A percentile compares a stretch with the other conserved stretches of the same genome.
phyloP scores from a whole-genome alignment of 2,888 invertebrate genomes.

The Limnephilus marmoratus region DNA sequence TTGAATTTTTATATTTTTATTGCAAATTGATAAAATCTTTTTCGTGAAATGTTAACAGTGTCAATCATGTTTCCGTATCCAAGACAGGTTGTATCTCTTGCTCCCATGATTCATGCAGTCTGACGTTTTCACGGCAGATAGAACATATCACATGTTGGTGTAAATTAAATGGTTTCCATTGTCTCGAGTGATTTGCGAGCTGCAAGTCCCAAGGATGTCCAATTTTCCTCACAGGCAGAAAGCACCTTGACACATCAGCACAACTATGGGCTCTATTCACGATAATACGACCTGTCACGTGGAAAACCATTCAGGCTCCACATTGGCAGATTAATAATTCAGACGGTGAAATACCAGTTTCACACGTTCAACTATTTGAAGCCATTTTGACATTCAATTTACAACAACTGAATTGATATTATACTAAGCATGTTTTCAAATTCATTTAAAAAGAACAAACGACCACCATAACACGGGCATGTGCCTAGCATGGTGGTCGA shows the following conservation, averaged over 20 bases:
- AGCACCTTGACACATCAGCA: conserved; percentile 39
- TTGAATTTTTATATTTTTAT: too few species aligned
- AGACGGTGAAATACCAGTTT: not conserved
- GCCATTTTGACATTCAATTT: not conserved
- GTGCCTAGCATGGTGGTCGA: too few species aligned
- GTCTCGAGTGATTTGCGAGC: conserved; percentile 12
- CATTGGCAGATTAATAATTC: not conserved
- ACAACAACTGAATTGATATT: not conserved
- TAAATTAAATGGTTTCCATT: conserved; percentile 40
- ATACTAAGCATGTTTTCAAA: too few species aligned
- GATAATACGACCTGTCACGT: not conserved
- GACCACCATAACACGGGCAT: too few species aligned
- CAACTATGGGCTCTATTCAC: not conserved
- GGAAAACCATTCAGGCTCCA: not conserved
- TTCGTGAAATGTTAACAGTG: not conserved
- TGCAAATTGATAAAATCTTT: too few species aligned
- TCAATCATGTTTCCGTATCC: not conserved
- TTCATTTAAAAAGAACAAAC: not conserved
- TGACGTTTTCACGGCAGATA: not conserved
- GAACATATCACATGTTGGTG: conserved; percentile 7
- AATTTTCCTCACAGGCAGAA: not conserved
- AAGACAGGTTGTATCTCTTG: not conserved
- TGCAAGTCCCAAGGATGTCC: conserved; percentile 8
- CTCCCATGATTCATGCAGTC: not conserved
- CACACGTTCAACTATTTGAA: not conserved